These are phyloP conservation scores for Bufo bufo DNA, from an alignment of 2,113 vertebrate species.

Conservation along the genomic window DNA sequence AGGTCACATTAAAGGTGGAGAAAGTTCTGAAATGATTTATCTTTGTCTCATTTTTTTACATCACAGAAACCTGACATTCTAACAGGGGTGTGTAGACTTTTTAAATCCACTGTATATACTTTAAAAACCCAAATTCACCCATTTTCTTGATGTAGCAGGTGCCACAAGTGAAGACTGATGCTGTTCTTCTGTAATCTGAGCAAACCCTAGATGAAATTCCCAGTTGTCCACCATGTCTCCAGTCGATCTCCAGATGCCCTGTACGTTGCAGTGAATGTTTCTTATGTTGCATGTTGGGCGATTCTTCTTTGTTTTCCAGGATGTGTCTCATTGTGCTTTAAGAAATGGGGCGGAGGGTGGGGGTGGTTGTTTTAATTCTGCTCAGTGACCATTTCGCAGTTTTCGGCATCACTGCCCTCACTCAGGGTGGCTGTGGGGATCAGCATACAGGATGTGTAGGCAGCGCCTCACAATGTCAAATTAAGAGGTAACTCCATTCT, in stretches of 20 bases:
- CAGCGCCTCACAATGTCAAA: conserved; percentile 15
- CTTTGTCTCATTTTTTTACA: too few relatives aligned
- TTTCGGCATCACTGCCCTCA: conserved; percentile 37
- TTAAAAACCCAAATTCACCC: background rate
- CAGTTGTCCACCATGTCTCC: too few relatives aligned
- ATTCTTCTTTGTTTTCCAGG: background rate
- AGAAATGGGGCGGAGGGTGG: background rate
- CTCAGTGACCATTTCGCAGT: conserved; percentile 24
- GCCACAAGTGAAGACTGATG: background rate
- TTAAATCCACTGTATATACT: background rate
- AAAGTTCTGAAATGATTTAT: too few relatives aligned
- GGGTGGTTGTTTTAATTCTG: background rate
- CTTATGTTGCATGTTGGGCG: background rate
- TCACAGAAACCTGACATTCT: too few relatives aligned
- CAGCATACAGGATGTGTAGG: background rate
- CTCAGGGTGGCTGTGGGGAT: conserved; percentile 3
- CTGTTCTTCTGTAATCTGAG: too few relatives aligned
- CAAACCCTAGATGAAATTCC: too few relatives aligned
- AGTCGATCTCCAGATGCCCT: too few relatives aligned
- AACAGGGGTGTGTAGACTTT: too few relatives aligned
- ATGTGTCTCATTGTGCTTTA: background rate
- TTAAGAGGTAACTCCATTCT: conserved; percentile 47
- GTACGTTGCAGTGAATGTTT: background rate
- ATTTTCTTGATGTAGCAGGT: too few relatives aligned
- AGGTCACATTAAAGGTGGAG: too few relatives aligned